Evolutionary conservation across 1,140 invertebrate species (phyloP).

Genomic region (Vanessa atalanta): DNA sequence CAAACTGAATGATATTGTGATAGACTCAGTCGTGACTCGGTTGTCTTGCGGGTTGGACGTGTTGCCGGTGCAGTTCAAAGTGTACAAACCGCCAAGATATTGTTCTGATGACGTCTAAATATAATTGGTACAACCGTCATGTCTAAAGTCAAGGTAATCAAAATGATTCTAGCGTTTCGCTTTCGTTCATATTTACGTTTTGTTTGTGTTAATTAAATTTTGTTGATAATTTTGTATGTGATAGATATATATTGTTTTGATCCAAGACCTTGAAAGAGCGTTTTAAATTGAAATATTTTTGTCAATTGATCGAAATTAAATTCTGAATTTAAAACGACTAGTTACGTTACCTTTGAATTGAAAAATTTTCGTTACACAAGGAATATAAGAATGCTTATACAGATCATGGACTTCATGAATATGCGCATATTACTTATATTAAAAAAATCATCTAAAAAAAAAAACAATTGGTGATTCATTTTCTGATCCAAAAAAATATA

Average conservation of each 20-base stretch:
- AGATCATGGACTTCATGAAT: no score
- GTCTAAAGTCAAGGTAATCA: slow-evolving; percentile 70
- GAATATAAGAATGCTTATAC: no score
- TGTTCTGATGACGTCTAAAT: slow-evolving; percentile 42
- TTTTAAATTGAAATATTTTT: slow-evolving; percentile 5
- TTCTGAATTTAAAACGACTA: neutral
- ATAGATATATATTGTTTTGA: neutral
- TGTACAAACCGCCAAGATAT: slow-evolving; percentile 19
- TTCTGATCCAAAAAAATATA: no score
- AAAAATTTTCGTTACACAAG: no score
- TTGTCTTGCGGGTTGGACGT: slow-evolving; percentile 31
- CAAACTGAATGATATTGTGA: slow-evolving; percentile 1
- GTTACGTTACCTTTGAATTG: no score
- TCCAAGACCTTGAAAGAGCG: neutral
- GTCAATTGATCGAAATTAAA: slow-evolving; percentile 3
- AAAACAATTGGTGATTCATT: no score
- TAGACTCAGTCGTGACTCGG: slow-evolving; percentile 26
- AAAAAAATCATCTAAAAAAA: no score
- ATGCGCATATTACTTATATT: no score
- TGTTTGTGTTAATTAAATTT: neutral
- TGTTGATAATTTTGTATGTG: no score
- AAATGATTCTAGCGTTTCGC: slow-evolving; percentile 36
- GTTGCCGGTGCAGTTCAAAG: slow-evolving; percentile 17
- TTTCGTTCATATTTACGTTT: slow-evolving; percentile 28
- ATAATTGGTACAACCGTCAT: slow-evolving; percentile 58